Evolutionary conservation across 2,888 invertebrate species (phyloP).

Genomic region (Caradrina kadenii): DNA sequence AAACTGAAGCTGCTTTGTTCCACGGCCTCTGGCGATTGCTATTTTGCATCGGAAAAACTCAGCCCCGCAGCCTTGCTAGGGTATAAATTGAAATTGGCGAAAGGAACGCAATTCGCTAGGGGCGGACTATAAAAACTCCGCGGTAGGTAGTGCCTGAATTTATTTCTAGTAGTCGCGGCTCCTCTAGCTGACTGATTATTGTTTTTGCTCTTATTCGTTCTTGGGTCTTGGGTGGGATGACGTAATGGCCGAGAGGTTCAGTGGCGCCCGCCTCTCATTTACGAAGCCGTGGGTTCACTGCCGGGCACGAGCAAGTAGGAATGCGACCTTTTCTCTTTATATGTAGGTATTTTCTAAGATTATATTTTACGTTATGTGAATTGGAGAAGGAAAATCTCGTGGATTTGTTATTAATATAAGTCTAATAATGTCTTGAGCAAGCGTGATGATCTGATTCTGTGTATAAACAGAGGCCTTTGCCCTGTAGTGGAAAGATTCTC

Average conservation of each 20-base stretch:
- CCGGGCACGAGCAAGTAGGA: too few species aligned
- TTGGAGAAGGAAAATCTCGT: too few species aligned
- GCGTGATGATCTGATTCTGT: too few species aligned
- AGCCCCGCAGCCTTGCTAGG: constrained; percentile 75
- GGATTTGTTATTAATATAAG: too few species aligned
- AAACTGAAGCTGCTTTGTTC: constrained; percentile 62
- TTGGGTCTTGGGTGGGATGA: neutral
- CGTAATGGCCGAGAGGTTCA: too few species aligned
- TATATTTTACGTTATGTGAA: too few species aligned
- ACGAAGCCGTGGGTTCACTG: too few species aligned
- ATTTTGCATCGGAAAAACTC: constrained; percentile 86
- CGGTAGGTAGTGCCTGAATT: constrained; percentile 67
- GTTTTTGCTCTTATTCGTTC: constrained; percentile 47
- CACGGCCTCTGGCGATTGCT: constrained; percentile 73
- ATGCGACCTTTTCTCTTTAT: too few species aligned
- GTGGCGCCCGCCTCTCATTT: too few species aligned
- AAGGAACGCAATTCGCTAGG: constrained; percentile 80
- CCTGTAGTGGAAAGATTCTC: neutral
- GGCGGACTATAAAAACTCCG: constrained; percentile 74
- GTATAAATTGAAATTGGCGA: constrained; percentile 86
- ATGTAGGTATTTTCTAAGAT: too few species aligned
- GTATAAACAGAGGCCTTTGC: too few species aligned
- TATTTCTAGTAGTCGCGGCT: constrained; percentile 67
- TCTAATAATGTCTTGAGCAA: too few species aligned
- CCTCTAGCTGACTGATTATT: constrained; percentile 55